These are phyloP conservation scores for Pseudorectes ferrugineus DNA, from an alignment of 2,113 vertebrate genomes.

Conservation along the genomic window DNA sequence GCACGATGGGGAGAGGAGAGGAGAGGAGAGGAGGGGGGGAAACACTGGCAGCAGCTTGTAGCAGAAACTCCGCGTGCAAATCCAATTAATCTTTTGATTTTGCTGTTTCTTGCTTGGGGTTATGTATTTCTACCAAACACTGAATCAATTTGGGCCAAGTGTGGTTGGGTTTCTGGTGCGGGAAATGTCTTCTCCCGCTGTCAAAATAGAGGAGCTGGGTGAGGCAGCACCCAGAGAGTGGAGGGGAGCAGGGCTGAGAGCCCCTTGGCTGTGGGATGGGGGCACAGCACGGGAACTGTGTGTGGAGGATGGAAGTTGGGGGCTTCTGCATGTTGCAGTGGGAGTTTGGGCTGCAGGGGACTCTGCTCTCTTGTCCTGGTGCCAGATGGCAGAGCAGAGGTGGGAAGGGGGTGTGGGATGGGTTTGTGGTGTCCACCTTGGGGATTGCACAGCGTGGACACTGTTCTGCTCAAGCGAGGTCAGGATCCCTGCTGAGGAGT, in stretches of 20 bases:
- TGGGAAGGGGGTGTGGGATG: not conserved
- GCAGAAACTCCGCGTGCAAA: constrained; percentile 19
- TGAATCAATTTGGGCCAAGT: constrained; percentile 12
- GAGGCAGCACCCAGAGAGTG: not conserved
- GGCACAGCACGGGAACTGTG: fast-evolving
- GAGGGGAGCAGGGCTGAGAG: not conserved
- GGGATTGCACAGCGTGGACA: fast-evolving
- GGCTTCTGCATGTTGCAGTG: not conserved
- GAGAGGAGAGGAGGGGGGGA: fast-evolving
- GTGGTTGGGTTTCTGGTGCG: fast-evolving
- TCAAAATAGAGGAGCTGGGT: not conserved
- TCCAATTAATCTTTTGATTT: constrained; percentile 58
- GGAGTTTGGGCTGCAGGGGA: not conserved
- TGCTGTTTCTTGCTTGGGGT: constrained; percentile 8
- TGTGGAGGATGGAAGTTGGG: fast-evolving
- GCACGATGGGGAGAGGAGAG: not conserved
- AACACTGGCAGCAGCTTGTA: not conserved
- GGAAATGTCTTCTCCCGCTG: not conserved
- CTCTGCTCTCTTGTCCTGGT: not conserved
- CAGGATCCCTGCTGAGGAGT: not conserved
- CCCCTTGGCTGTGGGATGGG: fast-evolving
- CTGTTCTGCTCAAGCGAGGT: not conserved
- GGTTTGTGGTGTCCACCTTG: fast-evolving
- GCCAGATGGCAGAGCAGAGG: not conserved
- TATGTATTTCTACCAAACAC: constrained; percentile 43